Evolutionary conservation across 2,797 vertebrate species (phyloP).

Genomic region (Halcyon chelicuti): DNA sequence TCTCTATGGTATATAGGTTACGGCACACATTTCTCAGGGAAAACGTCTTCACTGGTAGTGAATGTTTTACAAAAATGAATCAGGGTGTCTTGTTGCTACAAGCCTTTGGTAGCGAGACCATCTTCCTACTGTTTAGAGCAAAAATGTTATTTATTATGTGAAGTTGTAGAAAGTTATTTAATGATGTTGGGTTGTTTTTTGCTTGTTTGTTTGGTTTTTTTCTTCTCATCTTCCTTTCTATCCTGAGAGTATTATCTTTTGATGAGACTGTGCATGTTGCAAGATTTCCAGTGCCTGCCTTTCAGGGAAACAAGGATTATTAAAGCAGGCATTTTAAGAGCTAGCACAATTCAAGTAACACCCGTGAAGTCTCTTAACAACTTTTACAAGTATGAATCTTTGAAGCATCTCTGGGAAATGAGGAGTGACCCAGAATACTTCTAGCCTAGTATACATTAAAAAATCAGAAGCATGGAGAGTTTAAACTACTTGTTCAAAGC

Average conservation of each 20-base stretch:
- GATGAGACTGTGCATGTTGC: not conserved
- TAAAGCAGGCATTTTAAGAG: slow-evolving; percentile 23
- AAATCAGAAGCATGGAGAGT: not conserved
- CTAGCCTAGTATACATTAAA: not conserved
- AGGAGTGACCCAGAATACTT: not conserved
- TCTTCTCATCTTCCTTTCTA: not conserved
- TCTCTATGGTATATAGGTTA: slow-evolving; percentile 27
- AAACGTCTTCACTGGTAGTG: not conserved
- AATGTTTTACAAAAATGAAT: not conserved
- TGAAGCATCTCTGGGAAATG: not conserved
- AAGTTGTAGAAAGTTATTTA: not conserved
- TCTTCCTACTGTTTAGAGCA: not conserved
- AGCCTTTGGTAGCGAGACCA: not conserved
- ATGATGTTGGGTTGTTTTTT: not conserved
- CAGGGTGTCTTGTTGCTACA: not conserved
- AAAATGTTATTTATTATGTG: not conserved
- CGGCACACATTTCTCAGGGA: not conserved
- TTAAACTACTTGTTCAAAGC: not conserved
- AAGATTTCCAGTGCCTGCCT: slow-evolving; percentile 2
- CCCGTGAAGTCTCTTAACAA: not conserved
- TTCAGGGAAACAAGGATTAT: slow-evolving; percentile 1
- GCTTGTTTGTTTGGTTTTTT: not conserved
- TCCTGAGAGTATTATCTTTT: not conserved
- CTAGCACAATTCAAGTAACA: not conserved
- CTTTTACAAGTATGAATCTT: slow-evolving; percentile 9